A percentile compares a stretch with the other conserved stretches of the same genome.
These are phyloP conservation scores for Spatula clypeata DNA, from an alignment of 2,797 vertebrate genomes.

Conservation along the genomic window DNA sequence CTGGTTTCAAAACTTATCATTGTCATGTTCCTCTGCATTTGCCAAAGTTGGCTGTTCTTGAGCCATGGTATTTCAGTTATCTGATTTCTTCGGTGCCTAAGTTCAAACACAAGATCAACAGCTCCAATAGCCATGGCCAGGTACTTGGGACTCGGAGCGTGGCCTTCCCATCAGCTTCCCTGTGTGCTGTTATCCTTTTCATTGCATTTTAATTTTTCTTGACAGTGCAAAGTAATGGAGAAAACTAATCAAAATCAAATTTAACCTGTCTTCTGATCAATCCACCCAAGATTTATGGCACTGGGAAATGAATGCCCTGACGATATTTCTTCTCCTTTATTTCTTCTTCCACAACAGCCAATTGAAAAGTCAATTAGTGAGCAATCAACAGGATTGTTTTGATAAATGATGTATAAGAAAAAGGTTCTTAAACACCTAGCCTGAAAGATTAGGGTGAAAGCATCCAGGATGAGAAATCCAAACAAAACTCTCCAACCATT, in stretches of 20 bases:
- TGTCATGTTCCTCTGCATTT: not conserved
- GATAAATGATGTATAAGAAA: not conserved
- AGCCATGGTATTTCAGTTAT: not conserved
- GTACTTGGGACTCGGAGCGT: fast-evolving
- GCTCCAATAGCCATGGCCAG: not conserved
- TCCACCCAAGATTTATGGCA: not conserved
- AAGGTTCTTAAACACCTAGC: not conserved
- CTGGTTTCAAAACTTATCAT: not conserved
- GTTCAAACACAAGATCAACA: not conserved
- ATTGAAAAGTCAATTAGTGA: slow-evolving; percentile 43
- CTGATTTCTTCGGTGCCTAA: not conserved
- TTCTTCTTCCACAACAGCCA: not conserved
- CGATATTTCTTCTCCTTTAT: slow-evolving; percentile 41
- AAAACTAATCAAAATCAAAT: not conserved
- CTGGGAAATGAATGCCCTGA: not conserved
- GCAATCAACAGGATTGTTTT: slow-evolving; percentile 8
- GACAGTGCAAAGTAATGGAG: not conserved
- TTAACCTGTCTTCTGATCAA: slow-evolving; percentile 21
- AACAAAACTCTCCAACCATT: not conserved
- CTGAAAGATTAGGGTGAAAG: not conserved
- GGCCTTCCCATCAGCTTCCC: not conserved
- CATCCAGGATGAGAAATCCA: not conserved
- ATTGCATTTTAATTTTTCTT: not conserved
- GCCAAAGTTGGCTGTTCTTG: not conserved
- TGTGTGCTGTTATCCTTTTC: not conserved